Base-by-base conservation (phyloP, 2,113 vertebrate species). In the Mungos mungo region DNA sequence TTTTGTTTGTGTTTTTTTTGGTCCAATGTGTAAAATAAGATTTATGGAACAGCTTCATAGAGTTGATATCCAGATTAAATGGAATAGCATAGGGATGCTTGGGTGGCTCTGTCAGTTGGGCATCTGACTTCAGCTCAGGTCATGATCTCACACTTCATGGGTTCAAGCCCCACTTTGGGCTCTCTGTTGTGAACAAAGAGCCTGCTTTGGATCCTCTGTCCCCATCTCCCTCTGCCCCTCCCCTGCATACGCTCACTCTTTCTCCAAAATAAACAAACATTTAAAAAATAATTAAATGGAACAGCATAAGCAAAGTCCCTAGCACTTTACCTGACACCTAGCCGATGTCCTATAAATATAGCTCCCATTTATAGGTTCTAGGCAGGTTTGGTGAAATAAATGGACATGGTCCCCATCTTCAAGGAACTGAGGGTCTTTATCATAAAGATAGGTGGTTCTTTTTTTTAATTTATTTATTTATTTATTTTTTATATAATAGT, bases 1-100 rank as follows among this genome's bases (percentile, higher is more conserved):
- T 72, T 94, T 68, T 35, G 19, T 80, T 90, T 60, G 50, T 38
- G 41, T 88, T 93, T 91, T 92, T 31, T 63, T 65, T 95, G 86
- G 18, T 95, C 29, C 18, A 14, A 3, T 57, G 41, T 10, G 19
- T 76, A 14, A 47, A 74, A 33, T 68, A 57, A 92, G 50, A 60
- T 18, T 77, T 80, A 16, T 0, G 4, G 63, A 89, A 89, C 12
- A 38, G 52, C 45, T 84, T 80, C 35, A 41, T 38, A 77, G 60
- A 83, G 31, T 47, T 60, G 69, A 54, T 66, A 12, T 33, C 76
- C 54, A 29, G 6, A 65, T 83, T 41, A 65, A 95, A 66, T 68
- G n/a, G 90, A 82, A 50, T 9, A 16, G 5, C 7, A 60, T 60
- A 57, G 54, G 45, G 45, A 10, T 10, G 45, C 45, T 10, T 47